Evolutionary conservation across 2,113 vertebrate species (phyloP).

Genomic region (Sylvietta virens): DNA sequence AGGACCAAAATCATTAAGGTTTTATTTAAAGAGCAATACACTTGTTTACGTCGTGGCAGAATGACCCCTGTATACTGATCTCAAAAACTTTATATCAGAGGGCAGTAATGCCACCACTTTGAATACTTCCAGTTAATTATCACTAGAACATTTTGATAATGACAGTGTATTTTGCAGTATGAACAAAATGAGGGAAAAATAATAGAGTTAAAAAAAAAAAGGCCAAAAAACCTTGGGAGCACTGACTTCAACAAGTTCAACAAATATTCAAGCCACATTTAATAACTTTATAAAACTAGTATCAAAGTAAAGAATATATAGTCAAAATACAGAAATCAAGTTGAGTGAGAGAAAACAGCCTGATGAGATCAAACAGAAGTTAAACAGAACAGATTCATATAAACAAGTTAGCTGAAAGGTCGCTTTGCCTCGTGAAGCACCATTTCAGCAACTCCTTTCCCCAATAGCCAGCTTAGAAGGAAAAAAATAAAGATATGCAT

Average conservation of each 20-base stretch:
- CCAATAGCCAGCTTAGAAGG: not conserved
- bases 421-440: not conserved
- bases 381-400: conserved; percentile 40
- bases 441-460: conserved; percentile 34
- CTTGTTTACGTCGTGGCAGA: not conserved
- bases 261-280: conserved; percentile 65
- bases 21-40: conserved; percentile 53
- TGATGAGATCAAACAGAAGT: conserved; percentile 46
- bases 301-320: conserved; percentile 70
- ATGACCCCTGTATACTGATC: not conserved
- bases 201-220: not conserved
- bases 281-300: conserved; percentile 66
- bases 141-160: not conserved
- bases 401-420: conserved; percentile 24
- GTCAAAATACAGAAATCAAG: conserved; percentile 67
- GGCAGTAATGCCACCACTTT: not conserved
- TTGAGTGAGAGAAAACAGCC: conserved; percentile 37
- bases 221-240: conserved; percentile 11
- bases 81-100: not conserved
- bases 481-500: not conserved
- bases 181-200: not conserved
- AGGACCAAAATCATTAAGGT: conserved; percentile 13
- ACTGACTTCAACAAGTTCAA: conserved; percentile 46
- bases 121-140: conserved; percentile 32
- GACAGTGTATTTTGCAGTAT: not conserved